phyloP scores from a whole-genome alignment of 1,140 invertebrate species.

The Plectrocnemia conspersa region DNA sequence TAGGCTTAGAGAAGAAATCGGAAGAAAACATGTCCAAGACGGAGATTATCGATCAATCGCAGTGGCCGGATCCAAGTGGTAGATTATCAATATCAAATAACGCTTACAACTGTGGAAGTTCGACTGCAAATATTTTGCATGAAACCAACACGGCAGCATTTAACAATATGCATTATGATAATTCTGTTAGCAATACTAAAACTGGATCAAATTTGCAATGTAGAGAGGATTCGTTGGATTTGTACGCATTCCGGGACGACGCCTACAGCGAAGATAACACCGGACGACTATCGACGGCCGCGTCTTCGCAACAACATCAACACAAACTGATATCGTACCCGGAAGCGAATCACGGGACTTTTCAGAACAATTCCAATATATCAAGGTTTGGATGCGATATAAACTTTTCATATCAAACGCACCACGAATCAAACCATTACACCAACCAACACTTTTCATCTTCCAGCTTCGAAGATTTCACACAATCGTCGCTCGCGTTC shows the following conservation, averaged over 20 bases:
- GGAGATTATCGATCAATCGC: constrained; percentile 21
- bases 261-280: constrained; percentile 60
- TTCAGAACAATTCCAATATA: constrained; percentile 36
- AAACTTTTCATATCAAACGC: constrained; percentile 46
- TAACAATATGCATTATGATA: constrained; percentile 60
- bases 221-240: constrained; percentile 58
- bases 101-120: constrained; percentile 13
- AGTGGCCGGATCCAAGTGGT: constrained; percentile 22
- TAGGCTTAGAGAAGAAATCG: constrained; percentile 74
- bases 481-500: constrained; percentile 51
- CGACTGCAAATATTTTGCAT: constrained; percentile 46
- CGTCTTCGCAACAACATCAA: constrained; percentile 12
- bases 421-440: constrained; percentile 39
- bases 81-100: constrained; percentile 20
- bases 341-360: constrained; percentile 39
- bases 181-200: constrained; percentile 34
- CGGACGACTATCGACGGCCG: constrained; percentile 14
- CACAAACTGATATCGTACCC: constrained; percentile 44
- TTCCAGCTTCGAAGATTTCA: constrained; percentile 54
- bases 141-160: constrained; percentile 62
- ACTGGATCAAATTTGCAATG: constrained; percentile 48
- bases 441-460: constrained; percentile 47
- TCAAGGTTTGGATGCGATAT: constrained; percentile 47
- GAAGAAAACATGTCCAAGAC: constrained; percentile 40
- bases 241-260: constrained; percentile 63